Conservation (phyloP, 2,113 vertebrate species). For the Myotis yumanensis region DNA sequence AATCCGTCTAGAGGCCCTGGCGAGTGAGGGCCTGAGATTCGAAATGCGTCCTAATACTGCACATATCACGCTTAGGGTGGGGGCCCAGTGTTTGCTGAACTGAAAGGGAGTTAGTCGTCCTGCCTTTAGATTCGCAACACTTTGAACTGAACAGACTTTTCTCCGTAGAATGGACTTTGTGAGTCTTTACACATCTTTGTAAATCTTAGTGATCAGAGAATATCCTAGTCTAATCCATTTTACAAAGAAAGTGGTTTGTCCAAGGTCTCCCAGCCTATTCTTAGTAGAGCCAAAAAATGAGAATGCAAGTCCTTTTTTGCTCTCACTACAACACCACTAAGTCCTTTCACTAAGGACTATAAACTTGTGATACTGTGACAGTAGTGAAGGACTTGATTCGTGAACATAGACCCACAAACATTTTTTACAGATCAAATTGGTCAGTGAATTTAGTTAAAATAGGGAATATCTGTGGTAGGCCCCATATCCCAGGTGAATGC, state of each 20-base stretch:
- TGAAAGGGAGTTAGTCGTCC: neutral
- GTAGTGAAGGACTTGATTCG: neutral
- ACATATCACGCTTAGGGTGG: too few relatives aligned
- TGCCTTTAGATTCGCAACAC: neutral
- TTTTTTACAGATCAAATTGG: constrained; percentile 1
- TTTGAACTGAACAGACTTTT: neutral
- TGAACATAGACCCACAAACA: neutral
- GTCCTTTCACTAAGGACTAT: neutral
- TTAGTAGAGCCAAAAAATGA: neutral
- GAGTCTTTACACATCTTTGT: neutral
- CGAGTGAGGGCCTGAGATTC: neutral
- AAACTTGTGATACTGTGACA: neutral
- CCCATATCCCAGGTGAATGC: neutral
- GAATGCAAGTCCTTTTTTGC: neutral
- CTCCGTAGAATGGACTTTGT: neutral
- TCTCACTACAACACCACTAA: neutral
- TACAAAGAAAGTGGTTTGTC: constrained; percentile 31
- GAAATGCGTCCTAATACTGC: neutral
- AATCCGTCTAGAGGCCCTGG: neutral
- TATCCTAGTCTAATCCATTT: neutral
- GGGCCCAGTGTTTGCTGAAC: neutral
- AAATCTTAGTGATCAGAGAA: neutral
- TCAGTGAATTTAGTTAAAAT: constrained; percentile 33
- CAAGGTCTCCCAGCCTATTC: neutral
- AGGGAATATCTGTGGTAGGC: neutral